Evolutionary conservation across 30 jellyfish, hydroid and myxozoan genomes (phyloP).

Genomic region (Turritopsis dohrnii): DNA sequence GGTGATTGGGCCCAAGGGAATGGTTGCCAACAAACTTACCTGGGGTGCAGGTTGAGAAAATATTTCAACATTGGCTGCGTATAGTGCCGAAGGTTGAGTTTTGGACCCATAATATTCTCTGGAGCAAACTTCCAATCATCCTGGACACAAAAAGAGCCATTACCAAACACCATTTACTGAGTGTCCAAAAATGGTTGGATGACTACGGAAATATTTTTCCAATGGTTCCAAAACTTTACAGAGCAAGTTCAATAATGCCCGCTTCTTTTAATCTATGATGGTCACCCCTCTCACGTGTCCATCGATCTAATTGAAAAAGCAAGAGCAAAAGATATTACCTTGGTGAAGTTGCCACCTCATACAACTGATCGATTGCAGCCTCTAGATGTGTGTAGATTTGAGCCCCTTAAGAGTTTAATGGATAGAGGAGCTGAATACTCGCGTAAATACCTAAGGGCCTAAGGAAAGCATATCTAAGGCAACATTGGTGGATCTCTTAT

Average conservation of each 20-base stretch:
- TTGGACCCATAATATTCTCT: slow-evolving; percentile 11
- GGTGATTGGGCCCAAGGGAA: too few species aligned
- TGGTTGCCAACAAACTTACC: slow-evolving; percentile 13
- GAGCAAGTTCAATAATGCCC: too few species aligned
- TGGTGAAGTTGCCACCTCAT: slow-evolving; percentile 39
- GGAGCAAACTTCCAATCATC: slow-evolving; percentile 22
- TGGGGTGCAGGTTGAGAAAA: slow-evolving; percentile 32
- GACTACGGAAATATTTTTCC: slow-evolving; percentile 14
- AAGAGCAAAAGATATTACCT: slow-evolving; percentile 24
- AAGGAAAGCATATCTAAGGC: too few species aligned
- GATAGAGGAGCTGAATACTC: too few species aligned
- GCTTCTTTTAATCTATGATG: slow-evolving; percentile 30
- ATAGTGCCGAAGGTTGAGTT: slow-evolving; percentile 40
- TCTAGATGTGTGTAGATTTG: slow-evolving; percentile 26
- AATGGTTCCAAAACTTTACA: too few species aligned
- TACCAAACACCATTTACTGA: slow-evolving; percentile 11
- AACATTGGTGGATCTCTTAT: too few species aligned
- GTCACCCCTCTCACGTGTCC: slow-evolving; percentile 33
- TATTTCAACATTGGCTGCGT: slow-evolving; percentile 25
- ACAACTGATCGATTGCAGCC: slow-evolving; percentile 25
- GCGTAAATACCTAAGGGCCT: too few species aligned
- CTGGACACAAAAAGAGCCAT: too few species aligned
- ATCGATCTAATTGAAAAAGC: slow-evolving; percentile 28
- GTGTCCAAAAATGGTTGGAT: slow-evolving; percentile 35
- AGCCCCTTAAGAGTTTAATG: slow-evolving; percentile 33